Conservation (phyloP, 1,140 invertebrate species). For the Sinonovacula constricta region DNA sequence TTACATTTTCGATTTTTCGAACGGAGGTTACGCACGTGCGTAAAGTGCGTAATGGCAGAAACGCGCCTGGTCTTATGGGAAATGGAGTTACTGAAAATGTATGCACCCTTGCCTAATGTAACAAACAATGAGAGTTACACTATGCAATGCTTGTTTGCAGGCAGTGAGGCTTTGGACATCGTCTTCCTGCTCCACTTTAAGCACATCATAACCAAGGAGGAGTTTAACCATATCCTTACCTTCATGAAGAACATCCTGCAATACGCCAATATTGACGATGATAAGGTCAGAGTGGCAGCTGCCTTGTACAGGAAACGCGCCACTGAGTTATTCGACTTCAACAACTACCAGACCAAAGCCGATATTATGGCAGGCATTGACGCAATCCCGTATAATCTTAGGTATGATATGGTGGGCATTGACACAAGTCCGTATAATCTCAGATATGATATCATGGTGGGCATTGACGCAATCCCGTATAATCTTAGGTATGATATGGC, state of each 20-base stretch:
- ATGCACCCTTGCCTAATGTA: constrained; percentile 7
- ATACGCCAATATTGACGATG: constrained; percentile 64
- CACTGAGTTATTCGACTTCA: constrained; percentile 63
- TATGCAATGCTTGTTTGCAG: constrained; percentile 48
- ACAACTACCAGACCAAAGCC: constrained; percentile 59
- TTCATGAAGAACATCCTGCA: constrained; percentile 61
- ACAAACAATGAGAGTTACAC: not conserved
- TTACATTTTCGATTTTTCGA: not conserved
- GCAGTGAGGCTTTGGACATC: constrained; percentile 67
- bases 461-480: constrained; percentile 58
- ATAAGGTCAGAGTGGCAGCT: constrained; percentile 64
- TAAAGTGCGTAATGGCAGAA: too few species aligned
- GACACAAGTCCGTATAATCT: too few species aligned
- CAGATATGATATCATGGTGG: constrained; percentile 56
- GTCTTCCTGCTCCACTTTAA: constrained; percentile 71
- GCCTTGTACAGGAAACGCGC: constrained; percentile 59
- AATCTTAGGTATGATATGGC: constrained; percentile 53
- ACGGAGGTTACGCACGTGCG: too few species aligned
- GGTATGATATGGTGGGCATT: too few species aligned
- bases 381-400: constrained; percentile 55
- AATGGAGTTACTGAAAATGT: not conserved
- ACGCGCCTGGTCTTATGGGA: not conserved
- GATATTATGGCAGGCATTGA: constrained; percentile 60
- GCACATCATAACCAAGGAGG: constrained; percentile 44
- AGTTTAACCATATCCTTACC: constrained; percentile 51